phyloP scores from a whole-genome alignment of 2,888 invertebrate species.

The Leucania comma region DNA sequence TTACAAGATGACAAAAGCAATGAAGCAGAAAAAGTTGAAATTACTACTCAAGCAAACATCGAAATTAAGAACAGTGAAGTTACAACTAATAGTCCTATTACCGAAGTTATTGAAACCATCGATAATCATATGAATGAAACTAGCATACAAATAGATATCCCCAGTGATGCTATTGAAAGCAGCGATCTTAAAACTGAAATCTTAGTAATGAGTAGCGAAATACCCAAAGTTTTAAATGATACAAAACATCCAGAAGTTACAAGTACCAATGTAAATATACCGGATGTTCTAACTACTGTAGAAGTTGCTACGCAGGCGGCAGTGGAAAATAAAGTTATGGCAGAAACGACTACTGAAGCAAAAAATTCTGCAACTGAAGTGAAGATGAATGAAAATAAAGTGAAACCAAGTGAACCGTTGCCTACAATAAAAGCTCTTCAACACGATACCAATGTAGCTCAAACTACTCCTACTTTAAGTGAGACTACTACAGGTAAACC shows the following conservation, averaged over 20 bases:
- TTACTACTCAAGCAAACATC: constrained; percentile 4
- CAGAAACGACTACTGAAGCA: constrained; percentile 40
- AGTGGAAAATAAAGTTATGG: constrained; percentile 31
- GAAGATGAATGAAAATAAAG: constrained; percentile 35
- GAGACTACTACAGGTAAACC: constrained; percentile 24
- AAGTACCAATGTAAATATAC: constrained; percentile 15
- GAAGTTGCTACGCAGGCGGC: constrained; percentile 26
- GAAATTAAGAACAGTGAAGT: constrained; percentile 28
- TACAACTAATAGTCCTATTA: constrained; percentile 20
- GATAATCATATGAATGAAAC: constrained; percentile 33
- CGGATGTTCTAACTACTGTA: constrained; percentile 22
- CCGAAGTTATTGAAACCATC: constrained; percentile 27
- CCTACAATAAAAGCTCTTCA: constrained; percentile 82
- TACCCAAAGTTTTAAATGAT: constrained; percentile 32
- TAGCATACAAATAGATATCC: constrained; percentile 56
- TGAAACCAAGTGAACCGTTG: constrained; percentile 65
- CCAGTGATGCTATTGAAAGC: constrained; percentile 43
- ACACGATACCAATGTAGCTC: constrained; percentile 73
- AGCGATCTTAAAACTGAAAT: constrained; percentile 61
- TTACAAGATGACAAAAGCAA: constrained; percentile 14
- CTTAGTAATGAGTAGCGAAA: constrained; percentile 53
- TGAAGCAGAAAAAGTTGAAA: constrained; percentile 19
- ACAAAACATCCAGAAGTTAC: constrained; percentile 4
- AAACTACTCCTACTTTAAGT: constrained; percentile 56
- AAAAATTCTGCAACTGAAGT: constrained; percentile 33